Evolutionary conservation across 2,888 invertebrate genomes (phyloP).

Genomic region (Amiota minor): DNA sequence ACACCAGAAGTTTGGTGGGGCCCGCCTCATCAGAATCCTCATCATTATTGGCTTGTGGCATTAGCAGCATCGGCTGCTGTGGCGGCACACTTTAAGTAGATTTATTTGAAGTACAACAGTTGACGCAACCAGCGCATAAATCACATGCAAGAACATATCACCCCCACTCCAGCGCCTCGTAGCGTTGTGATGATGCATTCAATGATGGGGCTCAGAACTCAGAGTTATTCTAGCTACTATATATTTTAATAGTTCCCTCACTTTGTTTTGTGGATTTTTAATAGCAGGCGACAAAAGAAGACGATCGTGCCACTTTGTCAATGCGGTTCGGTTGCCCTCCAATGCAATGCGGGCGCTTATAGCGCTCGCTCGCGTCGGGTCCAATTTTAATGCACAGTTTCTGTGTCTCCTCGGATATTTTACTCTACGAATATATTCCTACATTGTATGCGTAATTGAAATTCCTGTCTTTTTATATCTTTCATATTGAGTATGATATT

Average conservation of each 20-base stretch:
- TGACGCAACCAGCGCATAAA: conserved; percentile 55
- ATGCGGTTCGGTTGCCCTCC: no score
- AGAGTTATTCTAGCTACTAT: neutral
- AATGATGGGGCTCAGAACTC: no score
- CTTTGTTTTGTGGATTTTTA: conserved; percentile 60
- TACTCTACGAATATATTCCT: conserved; percentile 10
- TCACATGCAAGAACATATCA: conserved; percentile 46
- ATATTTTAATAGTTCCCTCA: conserved; percentile 50
- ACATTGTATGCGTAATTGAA: conserved; percentile 65
- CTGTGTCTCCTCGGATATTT: conserved; percentile 38
- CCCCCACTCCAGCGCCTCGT: neutral
- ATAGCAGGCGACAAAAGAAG: conserved; percentile 54
- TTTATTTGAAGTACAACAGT: conserved; percentile 23
- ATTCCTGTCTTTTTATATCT: conserved; percentile 46
- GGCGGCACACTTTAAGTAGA: conserved; percentile 24
- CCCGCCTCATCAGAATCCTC: conserved; percentile 13
- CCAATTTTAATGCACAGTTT: conserved; percentile 25
- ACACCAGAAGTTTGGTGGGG: no score
- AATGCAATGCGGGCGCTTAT: neutral
- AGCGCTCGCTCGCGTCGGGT: conserved; percentile 21
- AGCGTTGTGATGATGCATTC: neutral
- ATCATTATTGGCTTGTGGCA: conserved; percentile 1
- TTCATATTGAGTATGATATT: no score
- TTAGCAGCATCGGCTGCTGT: neutral
- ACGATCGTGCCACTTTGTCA: neutral